phyloP scores from a whole-genome alignment of 1,140 invertebrate species.

The Drosophila albomicans region DNA sequence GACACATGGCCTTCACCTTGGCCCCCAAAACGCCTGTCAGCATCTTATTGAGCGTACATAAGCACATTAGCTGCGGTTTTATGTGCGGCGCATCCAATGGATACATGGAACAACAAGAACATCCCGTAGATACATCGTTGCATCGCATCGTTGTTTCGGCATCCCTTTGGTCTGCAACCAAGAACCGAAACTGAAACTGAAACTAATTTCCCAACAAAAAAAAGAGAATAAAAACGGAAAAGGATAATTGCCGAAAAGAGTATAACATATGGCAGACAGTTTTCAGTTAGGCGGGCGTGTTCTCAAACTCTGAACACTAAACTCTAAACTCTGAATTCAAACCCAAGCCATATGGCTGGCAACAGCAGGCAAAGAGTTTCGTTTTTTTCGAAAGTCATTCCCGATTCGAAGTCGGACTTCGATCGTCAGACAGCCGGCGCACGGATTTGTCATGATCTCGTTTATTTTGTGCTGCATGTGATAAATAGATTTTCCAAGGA shows the following conservation, averaged over 20 bases:
- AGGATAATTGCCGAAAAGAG: conserved; percentile 74
- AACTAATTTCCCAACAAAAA: conserved; percentile 54
- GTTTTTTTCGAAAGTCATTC: conserved; percentile 43
- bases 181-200: conserved; percentile 49
- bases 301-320: not conserved
- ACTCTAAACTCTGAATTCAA: conserved; percentile 1
- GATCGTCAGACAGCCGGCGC: conserved; percentile 59
- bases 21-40: conserved; percentile 68
- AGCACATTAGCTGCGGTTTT: conserved; percentile 77
- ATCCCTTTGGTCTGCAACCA: conserved; percentile 60
- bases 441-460: conserved; percentile 72
- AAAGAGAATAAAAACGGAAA: conserved; percentile 44
- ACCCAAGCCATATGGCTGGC: conserved; percentile 59
- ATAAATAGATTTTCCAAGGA: conserved; percentile 59
- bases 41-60: conserved; percentile 79
- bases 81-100: conserved; percentile 52
- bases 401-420: conserved; percentile 16
- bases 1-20: conserved; percentile 62
- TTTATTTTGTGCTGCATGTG: conserved; percentile 62
- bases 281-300: conserved; percentile 9
- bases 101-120: conserved; percentile 19
- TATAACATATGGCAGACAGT: conserved; percentile 61
- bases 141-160: conserved; percentile 48
- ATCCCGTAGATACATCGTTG: conserved; percentile 10
- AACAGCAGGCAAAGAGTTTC: conserved; percentile 72